Evolutionary conservation across 2,888 invertebrate genomes (phyloP), one percentile per base, ranked within the genome.

Genomic region (Lasius platythorax): DNA sequence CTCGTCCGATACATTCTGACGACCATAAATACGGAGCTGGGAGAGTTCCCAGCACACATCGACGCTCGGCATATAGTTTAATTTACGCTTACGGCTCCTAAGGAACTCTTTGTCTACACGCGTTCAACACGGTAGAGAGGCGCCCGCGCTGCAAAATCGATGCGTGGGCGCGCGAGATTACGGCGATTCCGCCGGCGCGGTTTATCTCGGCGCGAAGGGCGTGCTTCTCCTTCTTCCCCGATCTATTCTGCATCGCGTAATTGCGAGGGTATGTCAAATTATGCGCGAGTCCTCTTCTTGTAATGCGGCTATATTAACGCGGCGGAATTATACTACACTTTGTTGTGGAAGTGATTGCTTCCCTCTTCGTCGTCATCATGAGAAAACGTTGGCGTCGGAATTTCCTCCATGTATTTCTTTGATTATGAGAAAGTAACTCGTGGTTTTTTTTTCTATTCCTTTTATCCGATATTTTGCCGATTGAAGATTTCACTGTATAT

Each of bases 241-340:
- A 81, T 81, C 56, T 70, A 58, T 75, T 40, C 56, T 30, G 33
- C 74, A 73, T 79, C 79, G 46, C 18, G 75, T 81, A 81, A 81
- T 81, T 74, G 74, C 61, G 37, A 73, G 74, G 79, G 33, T 81
- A 81, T 37, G 79, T 81, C 79, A 74, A 81, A 81, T 81, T 81
- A 81, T 81, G 61, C 58, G 61, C 79, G 61, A 74, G 46, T 81
- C 28, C 8, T 37, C 46, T 46, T n/a, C 23, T 43, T 56, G 73
- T 30, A 73, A 61, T 37, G 61, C 73, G 46, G 28, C 28, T 56
- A 28, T 46, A 73, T 79, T 58, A 61, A 58, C 74, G 46, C 74
- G 33, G 9, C 33, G 18, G 3, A 74, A 81, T 79, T 79, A 73
- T 61, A 18, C 33, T 43, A 37, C 4, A 3, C 68, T n/a, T 61